Evolutionary conservation across 2,797 vertebrate species (phyloP).

Genomic region (Phylloscopus collybita): DNA sequence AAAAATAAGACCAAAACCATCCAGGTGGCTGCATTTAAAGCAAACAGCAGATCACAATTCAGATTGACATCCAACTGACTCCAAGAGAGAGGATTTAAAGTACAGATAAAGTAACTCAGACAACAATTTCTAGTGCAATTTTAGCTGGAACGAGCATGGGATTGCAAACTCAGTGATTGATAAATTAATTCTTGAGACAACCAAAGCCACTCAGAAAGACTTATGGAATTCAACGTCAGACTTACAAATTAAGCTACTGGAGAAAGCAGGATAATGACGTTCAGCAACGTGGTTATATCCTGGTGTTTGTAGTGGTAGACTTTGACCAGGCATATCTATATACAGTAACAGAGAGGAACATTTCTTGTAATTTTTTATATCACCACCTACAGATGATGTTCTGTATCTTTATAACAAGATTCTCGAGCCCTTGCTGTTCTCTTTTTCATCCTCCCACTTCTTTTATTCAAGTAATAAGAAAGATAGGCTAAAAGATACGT

Average conservation of each 20-base stretch:
- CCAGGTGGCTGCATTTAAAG: not conserved
- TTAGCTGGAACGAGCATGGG: not conserved
- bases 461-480: slow-evolving; percentile 33
- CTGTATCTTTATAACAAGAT: slow-evolving; percentile 39
- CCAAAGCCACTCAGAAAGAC: not conserved
- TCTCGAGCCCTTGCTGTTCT: slow-evolving; percentile 31
- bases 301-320: slow-evolving; percentile 40
- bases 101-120: not conserved
- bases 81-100: not conserved
- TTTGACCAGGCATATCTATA: slow-evolving; percentile 31
- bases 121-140: not conserved
- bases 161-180: not conserved
- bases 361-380: slow-evolving; percentile 56
- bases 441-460: slow-evolving; percentile 54
- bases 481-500: not conserved
- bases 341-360: slow-evolving; percentile 19
- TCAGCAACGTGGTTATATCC: not conserved
- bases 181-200: not conserved
- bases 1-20: not conserved
- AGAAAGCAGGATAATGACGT: not conserved
- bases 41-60: not conserved
- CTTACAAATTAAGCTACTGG: not conserved
- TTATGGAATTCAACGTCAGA: not conserved
- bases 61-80: not conserved
- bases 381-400: slow-evolving; percentile 44